These are phyloP conservation scores for Siniperca obscura DNA, from an alignment of 2,797 vertebrate genomes.

Conservation along the genomic window DNA sequence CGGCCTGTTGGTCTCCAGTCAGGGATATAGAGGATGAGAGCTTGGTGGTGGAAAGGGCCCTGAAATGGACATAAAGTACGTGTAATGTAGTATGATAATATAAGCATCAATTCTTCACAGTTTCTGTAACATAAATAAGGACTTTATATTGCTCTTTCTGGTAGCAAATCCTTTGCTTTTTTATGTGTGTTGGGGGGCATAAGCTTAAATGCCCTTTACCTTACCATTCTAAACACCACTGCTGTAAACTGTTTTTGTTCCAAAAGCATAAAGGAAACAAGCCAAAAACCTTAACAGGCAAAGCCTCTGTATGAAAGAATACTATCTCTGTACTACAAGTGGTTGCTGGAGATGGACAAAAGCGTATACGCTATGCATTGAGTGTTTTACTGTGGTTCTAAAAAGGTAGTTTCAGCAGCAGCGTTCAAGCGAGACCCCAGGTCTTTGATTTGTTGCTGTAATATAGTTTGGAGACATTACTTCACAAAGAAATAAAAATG, in stretches of 20 bases:
- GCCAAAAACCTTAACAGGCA: constrained; percentile 12
- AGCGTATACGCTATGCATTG: constrained; percentile 24
- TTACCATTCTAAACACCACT: neutral
- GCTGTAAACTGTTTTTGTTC: constrained; percentile 16
- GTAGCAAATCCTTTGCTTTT: neutral
- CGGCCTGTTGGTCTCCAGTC: constrained; percentile 92
- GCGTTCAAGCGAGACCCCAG: constrained; percentile 14
- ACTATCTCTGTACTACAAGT: constrained; percentile 29
- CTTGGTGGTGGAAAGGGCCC: constrained; percentile 68
- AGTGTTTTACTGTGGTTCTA: constrained; percentile 57
- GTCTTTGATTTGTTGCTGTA: constrained; percentile 54
- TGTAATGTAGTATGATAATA: neutral
- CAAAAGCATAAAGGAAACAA: constrained; percentile 22
- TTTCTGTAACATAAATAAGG: constrained; percentile 1
- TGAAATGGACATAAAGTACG: constrained; percentile 71
- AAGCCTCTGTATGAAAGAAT: constrained; percentile 37
- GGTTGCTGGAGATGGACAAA: constrained; percentile 33
- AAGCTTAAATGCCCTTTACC: neutral
- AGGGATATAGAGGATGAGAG: constrained; percentile 83
- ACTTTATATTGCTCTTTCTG: neutral
- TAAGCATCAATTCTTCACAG: neutral
- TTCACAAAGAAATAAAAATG: constrained; percentile 65
- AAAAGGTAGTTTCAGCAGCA: constrained; percentile 50
- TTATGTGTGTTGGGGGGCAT: neutral
- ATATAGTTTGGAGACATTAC: constrained; percentile 67